phyloP scores from a whole-genome alignment of 2,797 vertebrate genomes.

The Leptodactylus fallax region DNA sequence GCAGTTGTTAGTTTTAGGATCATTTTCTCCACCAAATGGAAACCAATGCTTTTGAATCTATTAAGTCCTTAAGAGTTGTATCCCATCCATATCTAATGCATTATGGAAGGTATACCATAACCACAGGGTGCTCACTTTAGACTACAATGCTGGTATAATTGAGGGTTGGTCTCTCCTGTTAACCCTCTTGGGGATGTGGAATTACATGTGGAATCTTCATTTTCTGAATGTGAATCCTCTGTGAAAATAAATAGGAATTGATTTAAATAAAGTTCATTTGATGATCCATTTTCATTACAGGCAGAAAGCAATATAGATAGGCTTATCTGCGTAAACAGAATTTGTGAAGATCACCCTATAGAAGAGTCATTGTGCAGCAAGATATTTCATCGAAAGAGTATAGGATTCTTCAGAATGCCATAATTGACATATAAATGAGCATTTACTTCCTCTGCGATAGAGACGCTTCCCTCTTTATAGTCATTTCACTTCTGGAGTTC shows the following conservation, averaged over 20 bases:
- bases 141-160: neutral
- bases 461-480: neutral
- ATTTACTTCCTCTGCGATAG: neutral
- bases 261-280: constrained; percentile 43
- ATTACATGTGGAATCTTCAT: constrained; percentile 6
- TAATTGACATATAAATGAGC: constrained; percentile 17
- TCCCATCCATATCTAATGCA: constrained; percentile 6
- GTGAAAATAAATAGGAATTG: constrained; percentile 40
- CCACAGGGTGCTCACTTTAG: neutral
- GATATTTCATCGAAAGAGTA: constrained; percentile 14
- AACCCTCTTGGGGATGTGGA: constrained; percentile 16
- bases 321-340: constrained; percentile 47
- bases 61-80: too few relatives aligned
- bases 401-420: neutral
- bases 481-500: neutral
- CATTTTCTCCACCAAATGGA: too few relatives aligned
- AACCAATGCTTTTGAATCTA: too few relatives aligned
- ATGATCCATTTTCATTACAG: constrained; percentile 28
- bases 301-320: constrained; percentile 36
- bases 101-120: neutral
- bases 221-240: constrained; percentile 5
- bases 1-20: too few relatives aligned
- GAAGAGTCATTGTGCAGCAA: neutral
- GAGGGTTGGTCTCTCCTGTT: neutral
- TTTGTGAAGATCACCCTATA: neutral